These are phyloP conservation scores for Hydrophis major DNA, from an alignment of 2,797 vertebrate species.

Conservation along the genomic window DNA sequence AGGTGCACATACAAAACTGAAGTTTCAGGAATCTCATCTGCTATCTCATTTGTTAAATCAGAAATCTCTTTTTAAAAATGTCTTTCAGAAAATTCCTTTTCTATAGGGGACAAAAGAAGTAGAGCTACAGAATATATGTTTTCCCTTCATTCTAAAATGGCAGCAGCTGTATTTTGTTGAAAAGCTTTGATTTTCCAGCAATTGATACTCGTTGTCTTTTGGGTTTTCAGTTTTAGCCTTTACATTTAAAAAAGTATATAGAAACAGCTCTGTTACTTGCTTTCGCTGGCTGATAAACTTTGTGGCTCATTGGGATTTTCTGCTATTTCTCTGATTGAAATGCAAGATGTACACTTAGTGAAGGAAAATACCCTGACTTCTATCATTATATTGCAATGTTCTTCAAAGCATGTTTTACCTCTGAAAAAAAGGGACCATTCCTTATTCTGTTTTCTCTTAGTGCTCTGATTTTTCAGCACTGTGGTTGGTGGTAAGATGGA, in stretches of 20 bases:
- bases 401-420: background rate
- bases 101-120: slow-evolving; percentile 10
- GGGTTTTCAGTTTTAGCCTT: slow-evolving; percentile 7
- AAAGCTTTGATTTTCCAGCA: slow-evolving; percentile 5
- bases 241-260: slow-evolving; percentile 11
- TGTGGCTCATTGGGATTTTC: background rate
- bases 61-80: slow-evolving; percentile 20
- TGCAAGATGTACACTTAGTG: background rate
- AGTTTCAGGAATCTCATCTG: background rate
- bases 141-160: slow-evolving; percentile 13
- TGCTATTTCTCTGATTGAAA: background rate
- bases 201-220: slow-evolving; percentile 32
- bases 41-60: slow-evolving; percentile 35
- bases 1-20: background rate
- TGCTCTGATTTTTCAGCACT: background rate
- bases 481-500: background rate
- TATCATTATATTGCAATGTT: background rate
- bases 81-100: background rate
- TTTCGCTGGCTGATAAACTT: background rate
- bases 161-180: slow-evolving; percentile 33
- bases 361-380: background rate
- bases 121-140: background rate
- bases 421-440: background rate
- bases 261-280: slow-evolving; percentile 20
- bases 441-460: background rate